Evolutionary conservation across 2,113 vertebrate species (phyloP).

Genomic region (Vidua chalybeata): DNA sequence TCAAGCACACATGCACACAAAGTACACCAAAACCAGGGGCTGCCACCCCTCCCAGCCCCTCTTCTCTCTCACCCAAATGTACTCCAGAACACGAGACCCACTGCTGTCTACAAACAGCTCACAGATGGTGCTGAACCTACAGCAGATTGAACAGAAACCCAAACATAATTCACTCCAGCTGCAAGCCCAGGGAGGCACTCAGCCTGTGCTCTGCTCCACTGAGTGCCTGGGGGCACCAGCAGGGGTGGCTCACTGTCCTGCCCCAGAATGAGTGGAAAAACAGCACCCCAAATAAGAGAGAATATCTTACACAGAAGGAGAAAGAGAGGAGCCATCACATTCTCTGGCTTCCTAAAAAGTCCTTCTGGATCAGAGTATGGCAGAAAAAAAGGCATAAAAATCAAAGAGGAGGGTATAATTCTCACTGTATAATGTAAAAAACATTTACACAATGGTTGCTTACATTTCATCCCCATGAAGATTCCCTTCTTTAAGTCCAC

Average conservation of each 20-base stretch:
- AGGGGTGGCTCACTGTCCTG: not conserved
- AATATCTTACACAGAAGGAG: not conserved
- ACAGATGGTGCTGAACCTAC: not conserved
- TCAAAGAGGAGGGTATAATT: not conserved
- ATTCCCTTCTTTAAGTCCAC: not conserved
- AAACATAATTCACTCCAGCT: conserved; percentile 1
- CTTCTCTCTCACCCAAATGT: not conserved
- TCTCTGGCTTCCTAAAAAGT: not conserved
- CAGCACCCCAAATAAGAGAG: not conserved
- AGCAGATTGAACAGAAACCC: not conserved
- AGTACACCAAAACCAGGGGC: accelerated
- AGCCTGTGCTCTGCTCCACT: not conserved
- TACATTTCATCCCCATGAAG: not conserved
- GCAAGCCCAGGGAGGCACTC: not conserved
- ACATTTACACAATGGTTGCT: not conserved
- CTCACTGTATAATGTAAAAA: not conserved
- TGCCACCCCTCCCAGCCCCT: not conserved
- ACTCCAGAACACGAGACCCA: accelerated
- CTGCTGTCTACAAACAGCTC: not conserved
- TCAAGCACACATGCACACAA: accelerated
- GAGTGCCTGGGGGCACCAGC: not conserved
- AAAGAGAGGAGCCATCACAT: not conserved
- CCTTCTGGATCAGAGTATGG: not conserved
- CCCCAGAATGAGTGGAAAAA: not conserved
- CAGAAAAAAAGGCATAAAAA: not conserved